Evolutionary conservation across 1,140 invertebrate genomes (phyloP).

Genomic region (Zophobas atratus): DNA sequence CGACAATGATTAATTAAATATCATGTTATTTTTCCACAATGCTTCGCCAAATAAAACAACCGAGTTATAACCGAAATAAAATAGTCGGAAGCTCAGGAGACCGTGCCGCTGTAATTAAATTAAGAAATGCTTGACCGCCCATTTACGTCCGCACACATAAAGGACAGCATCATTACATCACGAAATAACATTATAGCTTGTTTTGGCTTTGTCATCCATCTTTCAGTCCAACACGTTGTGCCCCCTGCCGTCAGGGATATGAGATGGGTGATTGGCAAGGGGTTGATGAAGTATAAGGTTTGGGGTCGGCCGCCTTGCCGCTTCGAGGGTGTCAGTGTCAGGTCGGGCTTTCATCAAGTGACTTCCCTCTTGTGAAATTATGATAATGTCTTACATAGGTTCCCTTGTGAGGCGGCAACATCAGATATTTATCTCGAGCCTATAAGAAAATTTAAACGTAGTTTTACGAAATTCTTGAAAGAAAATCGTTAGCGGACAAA

Average conservation of each 20-base stretch:
- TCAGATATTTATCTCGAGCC: constrained; percentile 22
- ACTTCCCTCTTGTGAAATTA: constrained; percentile 40
- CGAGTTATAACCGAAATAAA: constrained; percentile 30
- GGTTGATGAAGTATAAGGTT: constrained; percentile 44
- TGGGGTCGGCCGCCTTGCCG: background rate
- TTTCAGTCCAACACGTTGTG: constrained; percentile 24
- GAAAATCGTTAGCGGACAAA: background rate
- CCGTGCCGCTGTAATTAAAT: constrained; percentile 35
- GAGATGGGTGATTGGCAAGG: constrained; percentile 45
- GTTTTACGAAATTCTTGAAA: background rate
- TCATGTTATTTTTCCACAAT: constrained; percentile 4
- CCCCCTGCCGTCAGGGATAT: constrained; percentile 42
- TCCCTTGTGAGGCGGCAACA: constrained; percentile 22
- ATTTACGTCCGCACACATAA: constrained; percentile 35
- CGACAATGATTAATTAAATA: constrained; percentile 22
- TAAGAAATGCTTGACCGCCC: constrained; percentile 41
- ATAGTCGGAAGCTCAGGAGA: constrained; percentile 30
- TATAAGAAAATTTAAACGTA: constrained; percentile 9
- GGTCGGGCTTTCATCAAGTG: constrained; percentile 34
- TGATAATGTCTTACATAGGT: constrained; percentile 39
- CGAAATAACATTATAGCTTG: constrained; percentile 24
- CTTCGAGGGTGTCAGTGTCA: constrained; percentile 26
- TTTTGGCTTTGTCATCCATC: constrained; percentile 44
- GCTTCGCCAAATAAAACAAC: constrained; percentile 3
- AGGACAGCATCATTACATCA: constrained; percentile 29